Evolutionary conservation across 2,797 vertebrate species (phyloP), one percentile per base, ranked within the genome.

Genomic region (Sorex maritimensis): DNA sequence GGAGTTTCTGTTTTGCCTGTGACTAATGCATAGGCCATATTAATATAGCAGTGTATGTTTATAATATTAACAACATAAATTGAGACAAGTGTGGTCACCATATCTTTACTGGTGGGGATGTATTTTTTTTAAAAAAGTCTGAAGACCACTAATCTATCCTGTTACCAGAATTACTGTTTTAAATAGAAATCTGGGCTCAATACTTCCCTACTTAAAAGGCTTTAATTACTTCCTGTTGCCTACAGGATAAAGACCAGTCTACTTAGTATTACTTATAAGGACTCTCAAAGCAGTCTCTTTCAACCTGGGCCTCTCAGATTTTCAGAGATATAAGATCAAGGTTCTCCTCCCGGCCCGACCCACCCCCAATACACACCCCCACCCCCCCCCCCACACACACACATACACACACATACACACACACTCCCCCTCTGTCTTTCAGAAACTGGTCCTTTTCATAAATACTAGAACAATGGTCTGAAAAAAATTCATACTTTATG

Each of bases 151-250:
- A n/a, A 95, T 94, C 69, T 92, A 72, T 77, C 71, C 58, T 79
- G 6, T 94, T 90, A 94, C 78, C 80, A 95, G 87, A 95, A 83
- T 85, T 81, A 52, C 46, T 41, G 72, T 95, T 93, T 95, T 17
- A 92, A 90, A 94, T 90, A 93, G 86, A 90, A 94, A 92, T 93
- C 89, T 93, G 72, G 52, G 82, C 44, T 90, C 80, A 80, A 3
- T 95, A 80, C 73, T 91, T 89, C 19, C 38, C 28, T 94, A 52
- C 46, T 91, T 95, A 91, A 96, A 95, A 93, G 81, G 30, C 67
- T 95, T 85, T 94, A 90, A 86, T 92, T 88, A 92, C 78, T 83
- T 95, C 87, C 81, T 83, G 24, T 81, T 88, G 68, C 30, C 73
- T 92, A 55, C 26, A 92, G 68, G 68, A 52, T 92, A 73, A 95